phyloP scores from a whole-genome alignment of 2,888 invertebrate genomes.

The Sinotaia quadrata region DNA sequence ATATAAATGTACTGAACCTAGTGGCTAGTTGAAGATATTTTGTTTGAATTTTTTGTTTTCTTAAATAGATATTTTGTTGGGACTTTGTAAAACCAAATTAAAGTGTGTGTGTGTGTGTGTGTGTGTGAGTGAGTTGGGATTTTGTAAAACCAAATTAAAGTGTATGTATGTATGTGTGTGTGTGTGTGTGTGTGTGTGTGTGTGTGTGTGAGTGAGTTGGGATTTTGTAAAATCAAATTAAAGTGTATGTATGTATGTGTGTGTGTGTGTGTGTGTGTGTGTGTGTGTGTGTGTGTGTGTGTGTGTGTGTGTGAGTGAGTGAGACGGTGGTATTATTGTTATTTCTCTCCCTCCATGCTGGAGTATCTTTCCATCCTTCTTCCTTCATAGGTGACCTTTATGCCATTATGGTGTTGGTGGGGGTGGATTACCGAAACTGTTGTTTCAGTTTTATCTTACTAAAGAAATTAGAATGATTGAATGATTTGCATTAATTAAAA shows the following conservation, averaged over 20 bases:
- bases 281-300: slow-evolving; percentile 10
- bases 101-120: not conserved
- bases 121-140: too few species aligned
- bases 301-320: slow-evolving; percentile 8
- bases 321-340: not conserved
- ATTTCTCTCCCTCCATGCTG: too few species aligned
- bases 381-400: too few species aligned
- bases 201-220: not conserved
- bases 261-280: not conserved
- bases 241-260: not conserved
- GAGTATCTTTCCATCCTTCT: too few species aligned
- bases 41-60: too few species aligned
- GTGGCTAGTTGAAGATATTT: too few species aligned
- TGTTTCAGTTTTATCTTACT: too few species aligned
- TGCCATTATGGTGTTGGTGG: not conserved
- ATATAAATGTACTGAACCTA: too few species aligned
- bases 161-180: not conserved
- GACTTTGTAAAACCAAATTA: not conserved
- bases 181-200: not conserved
- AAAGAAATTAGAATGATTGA: too few species aligned
- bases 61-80: too few species aligned
- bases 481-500: too few species aligned
- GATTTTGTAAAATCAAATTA: not conserved
- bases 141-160: not conserved
- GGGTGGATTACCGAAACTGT: too few species aligned